These are phyloP conservation scores for Cremastobaeus sp. DNA, from an alignment of 2,888 invertebrate genomes.

Conservation along the genomic window DNA sequence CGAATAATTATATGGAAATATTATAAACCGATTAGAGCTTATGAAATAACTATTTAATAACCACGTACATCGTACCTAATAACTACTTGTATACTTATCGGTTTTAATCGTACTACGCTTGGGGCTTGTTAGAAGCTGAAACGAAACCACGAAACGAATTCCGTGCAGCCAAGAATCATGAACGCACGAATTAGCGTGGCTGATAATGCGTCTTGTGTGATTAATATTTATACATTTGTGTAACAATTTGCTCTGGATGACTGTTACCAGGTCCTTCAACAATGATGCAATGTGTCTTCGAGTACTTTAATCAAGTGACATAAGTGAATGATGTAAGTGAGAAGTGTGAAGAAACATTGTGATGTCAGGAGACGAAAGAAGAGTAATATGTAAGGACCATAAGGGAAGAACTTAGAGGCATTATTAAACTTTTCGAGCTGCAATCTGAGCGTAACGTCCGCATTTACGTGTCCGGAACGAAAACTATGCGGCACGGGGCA, in stretches of 20 bases:
- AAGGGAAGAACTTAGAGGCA: constrained; percentile 60
- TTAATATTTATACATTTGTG: constrained; percentile 38
- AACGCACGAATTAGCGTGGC: constrained; percentile 1
- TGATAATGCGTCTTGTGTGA: constrained; percentile 15
- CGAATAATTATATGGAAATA: no score
- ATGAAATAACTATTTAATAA: no score
- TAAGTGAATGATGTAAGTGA: constrained; percentile 56
- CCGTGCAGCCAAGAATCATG: not conserved
- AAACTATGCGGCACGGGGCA: constrained; percentile 73
- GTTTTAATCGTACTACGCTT: not conserved
- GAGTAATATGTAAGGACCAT: constrained; percentile 47
- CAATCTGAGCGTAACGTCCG: constrained; percentile 66
- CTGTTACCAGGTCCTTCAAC: constrained; percentile 44
- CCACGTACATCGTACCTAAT: no score
- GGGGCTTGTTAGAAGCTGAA: not conserved
- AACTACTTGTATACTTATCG: no score
- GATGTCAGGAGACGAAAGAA: constrained; percentile 47
- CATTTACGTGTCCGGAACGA: constrained; percentile 70
- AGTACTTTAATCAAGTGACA: constrained; percentile 55
- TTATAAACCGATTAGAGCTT: no score
- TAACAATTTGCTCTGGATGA: constrained; percentile 32
- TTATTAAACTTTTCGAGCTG: constrained; percentile 67
- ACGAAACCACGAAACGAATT: constrained; percentile 37
- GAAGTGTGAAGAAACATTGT: constrained; percentile 57
- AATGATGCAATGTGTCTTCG: constrained; percentile 50